A percentile compares a stretch with the other conserved stretches of the same genome.
Evolutionary conservation across 2,113 vertebrate species (phyloP).

Genomic region (Phylloscopus trochilus): DNA sequence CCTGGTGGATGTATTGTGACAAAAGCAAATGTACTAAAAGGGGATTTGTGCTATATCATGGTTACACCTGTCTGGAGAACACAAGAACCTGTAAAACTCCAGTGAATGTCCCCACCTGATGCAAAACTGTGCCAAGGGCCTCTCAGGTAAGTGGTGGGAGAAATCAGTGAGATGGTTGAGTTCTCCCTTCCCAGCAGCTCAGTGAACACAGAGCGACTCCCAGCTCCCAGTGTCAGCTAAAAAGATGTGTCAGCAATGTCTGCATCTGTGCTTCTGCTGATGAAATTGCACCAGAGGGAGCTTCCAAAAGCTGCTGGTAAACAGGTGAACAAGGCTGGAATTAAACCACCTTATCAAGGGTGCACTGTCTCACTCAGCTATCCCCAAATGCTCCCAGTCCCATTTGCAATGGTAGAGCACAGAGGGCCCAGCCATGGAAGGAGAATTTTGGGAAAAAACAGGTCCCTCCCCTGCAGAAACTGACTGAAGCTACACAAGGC

Average conservation of each 20-base stretch:
- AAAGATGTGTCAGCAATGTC: background rate
- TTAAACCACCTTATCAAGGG: background rate
- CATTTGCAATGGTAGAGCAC: background rate
- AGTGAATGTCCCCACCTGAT: background rate
- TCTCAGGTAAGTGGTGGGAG: background rate
- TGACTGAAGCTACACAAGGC: background rate
- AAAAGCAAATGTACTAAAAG: background rate
- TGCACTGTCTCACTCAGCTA: background rate
- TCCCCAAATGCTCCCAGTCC: background rate
- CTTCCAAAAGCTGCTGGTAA: background rate
- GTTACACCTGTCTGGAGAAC: background rate
- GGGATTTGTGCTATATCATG: background rate
- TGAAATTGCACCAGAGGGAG: background rate
- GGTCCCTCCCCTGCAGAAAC: background rate
- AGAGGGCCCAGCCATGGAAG: background rate
- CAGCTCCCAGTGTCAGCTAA: background rate
- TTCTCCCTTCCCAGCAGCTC: background rate
- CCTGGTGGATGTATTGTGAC: background rate
- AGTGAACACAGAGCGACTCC: background rate
- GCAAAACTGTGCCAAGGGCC: background rate
- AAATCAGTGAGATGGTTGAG: background rate
- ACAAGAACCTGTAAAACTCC: background rate
- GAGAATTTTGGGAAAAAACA: background rate
- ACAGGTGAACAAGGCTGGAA: background rate
- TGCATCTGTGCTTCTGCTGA: background rate